Percentiles rank a stretch among this genome's conserved stretches.
Conservation (phyloP, 2,113 vertebrate genomes). For the Lampris megalopsis region DNA sequence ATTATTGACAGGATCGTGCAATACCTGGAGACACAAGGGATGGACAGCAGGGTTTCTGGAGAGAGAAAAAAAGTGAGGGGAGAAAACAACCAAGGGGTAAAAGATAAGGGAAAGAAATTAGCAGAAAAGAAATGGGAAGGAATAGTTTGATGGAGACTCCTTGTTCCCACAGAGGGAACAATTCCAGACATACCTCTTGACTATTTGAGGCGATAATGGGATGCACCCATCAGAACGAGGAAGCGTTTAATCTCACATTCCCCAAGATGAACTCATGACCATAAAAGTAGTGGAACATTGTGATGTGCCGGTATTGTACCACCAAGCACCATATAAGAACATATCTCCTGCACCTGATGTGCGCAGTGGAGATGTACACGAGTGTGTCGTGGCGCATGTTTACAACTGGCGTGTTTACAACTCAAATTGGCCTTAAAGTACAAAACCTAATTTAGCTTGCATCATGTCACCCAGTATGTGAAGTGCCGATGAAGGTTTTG, state of each 20-base stretch:
- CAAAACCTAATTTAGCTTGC: constrained; percentile 10
- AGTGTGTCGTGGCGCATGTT: constrained; percentile 16
- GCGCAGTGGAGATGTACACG: constrained; percentile 38
- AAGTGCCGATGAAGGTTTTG: neutral
- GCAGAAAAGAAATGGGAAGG: no score
- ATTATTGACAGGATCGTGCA: no score
- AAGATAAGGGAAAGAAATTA: no score
- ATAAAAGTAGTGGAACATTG: constrained; percentile 66
- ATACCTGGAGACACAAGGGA: neutral
- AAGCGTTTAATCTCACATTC: constrained; percentile 18
- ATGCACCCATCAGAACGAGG: constrained; percentile 7
- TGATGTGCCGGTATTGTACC: neutral
- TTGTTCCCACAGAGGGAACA: neutral
- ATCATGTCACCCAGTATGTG: neutral
- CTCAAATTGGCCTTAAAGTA: constrained; percentile 29
- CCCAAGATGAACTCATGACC: constrained; percentile 33
- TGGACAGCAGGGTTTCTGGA: constrained; percentile 22
- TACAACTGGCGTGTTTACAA: constrained; percentile 24
- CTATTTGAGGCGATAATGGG: neutral
- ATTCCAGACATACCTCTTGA: no score
- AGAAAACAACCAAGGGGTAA: no score
- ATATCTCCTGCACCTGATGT: constrained; percentile 40
- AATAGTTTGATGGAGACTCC: constrained; percentile 18
- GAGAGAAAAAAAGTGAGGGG: no score
- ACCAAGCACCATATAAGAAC: constrained; percentile 55